Conservation (phyloP, 2,113 vertebrate genomes). For the Garra rufa region DNA sequence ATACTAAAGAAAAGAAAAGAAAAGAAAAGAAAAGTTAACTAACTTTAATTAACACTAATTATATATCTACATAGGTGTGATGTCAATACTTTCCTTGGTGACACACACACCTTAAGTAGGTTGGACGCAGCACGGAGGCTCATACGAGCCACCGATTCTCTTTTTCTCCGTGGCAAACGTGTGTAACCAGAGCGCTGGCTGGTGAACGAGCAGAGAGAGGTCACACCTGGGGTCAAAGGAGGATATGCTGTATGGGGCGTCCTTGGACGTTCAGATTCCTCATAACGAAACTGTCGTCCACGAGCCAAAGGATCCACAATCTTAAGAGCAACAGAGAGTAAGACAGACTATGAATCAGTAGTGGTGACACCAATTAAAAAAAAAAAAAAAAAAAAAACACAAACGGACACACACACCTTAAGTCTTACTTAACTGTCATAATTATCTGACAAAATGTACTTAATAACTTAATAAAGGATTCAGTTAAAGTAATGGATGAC, state of each 20-base stretch:
- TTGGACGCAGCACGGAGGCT: slow-evolving; percentile 91
- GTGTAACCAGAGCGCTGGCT: slow-evolving; percentile 83
- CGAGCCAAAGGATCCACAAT: slow-evolving; percentile 93
- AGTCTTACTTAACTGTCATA: too few relatives aligned
- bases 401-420: not conserved
- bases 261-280: slow-evolving; percentile 84
- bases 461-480: not conserved
- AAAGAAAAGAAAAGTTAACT: not conserved
- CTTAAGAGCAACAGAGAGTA: slow-evolving; percentile 65
- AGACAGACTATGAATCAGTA: not conserved
- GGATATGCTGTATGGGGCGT: slow-evolving; percentile 75
- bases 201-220: slow-evolving; percentile 88
- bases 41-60: not conserved
- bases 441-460: not conserved
- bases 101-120: slow-evolving; percentile 79
- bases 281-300: slow-evolving; percentile 89
- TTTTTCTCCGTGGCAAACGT: slow-evolving; percentile 84
- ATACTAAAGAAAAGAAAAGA: not conserved
- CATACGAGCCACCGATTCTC: slow-evolving; percentile 93
- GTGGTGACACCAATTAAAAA: not conserved
- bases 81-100: not conserved
- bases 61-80: not conserved
- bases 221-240: slow-evolving; percentile 82
- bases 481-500: not conserved
- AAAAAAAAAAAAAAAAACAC: too few relatives aligned